Conservation (phyloP, 1,140 invertebrate genomes). For the Anoplolepis gracilipes region DNA sequence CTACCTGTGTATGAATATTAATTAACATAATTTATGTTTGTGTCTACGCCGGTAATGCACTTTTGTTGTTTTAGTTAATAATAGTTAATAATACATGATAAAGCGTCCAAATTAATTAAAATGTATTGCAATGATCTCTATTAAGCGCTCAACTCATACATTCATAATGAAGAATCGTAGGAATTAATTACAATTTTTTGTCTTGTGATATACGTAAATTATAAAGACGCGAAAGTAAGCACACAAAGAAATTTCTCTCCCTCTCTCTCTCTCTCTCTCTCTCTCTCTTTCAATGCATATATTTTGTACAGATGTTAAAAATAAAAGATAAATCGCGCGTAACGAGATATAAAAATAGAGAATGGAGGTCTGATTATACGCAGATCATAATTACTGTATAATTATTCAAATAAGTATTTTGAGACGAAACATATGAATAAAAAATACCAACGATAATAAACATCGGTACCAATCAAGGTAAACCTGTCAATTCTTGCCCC, state of each 20-base stretch:
- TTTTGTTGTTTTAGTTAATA: conserved; percentile 60
- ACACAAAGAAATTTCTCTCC: too few relatives aligned
- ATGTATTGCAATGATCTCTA: conserved; percentile 39
- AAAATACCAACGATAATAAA: not conserved
- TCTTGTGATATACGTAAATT: not conserved
- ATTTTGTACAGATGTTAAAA: not conserved
- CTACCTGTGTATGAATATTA: conserved; percentile 23
- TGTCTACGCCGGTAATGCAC: conserved; percentile 26
- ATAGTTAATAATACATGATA: conserved; percentile 42
- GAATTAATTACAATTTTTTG: conserved; percentile 28
- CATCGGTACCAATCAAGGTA: conserved; percentile 29
- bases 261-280: too few relatives aligned
- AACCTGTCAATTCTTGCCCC: conserved; percentile 41
- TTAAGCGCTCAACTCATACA: conserved; percentile 26
- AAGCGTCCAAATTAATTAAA: conserved; percentile 52
- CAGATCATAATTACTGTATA: not conserved
- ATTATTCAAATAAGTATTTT: not conserved
- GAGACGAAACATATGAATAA: not conserved
- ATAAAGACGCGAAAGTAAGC: not conserved
- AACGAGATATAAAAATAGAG: not conserved
- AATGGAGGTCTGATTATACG: conserved; percentile 5
- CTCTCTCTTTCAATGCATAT: too few relatives aligned
- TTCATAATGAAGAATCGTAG: not conserved
- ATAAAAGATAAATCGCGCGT: not conserved
- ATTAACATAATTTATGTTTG: conserved; percentile 58